These are phyloP conservation scores for Crioceris asparagi DNA, from an alignment of 2,888 invertebrate species.

Conservation along the genomic window DNA sequence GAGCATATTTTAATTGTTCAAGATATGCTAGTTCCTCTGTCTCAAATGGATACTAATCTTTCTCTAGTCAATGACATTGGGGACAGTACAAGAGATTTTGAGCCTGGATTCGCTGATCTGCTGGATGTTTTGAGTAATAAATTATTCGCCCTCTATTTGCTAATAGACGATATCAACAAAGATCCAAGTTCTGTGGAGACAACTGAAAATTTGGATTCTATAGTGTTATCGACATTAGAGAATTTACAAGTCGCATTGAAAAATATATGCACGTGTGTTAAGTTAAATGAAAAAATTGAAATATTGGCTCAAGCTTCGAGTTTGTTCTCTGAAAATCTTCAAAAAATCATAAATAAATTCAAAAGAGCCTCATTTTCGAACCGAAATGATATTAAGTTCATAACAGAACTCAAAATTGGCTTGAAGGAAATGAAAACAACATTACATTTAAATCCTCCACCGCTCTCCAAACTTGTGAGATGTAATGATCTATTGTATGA, in stretches of 20 bases:
- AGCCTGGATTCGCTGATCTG: conserved; percentile 16
- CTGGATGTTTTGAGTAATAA: conserved; percentile 18
- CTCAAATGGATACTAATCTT: conserved; percentile 18
- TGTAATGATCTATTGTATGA: conserved; percentile 12
- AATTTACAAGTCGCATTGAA: conserved; percentile 9
- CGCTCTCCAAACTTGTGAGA: conserved; percentile 7
- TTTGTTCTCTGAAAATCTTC: conserved; percentile 14
- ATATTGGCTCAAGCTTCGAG: conserved; percentile 20
- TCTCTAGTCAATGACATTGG: conserved; percentile 18
- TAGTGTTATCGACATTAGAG: conserved; percentile 13
- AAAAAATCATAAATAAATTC: conserved; percentile 11
- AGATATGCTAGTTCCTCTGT: conserved; percentile 12
- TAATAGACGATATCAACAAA: conserved; percentile 16
- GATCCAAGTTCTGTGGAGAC: conserved; percentile 11
- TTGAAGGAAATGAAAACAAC: conserved; percentile 3
- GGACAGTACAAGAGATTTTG: conserved; percentile 21
- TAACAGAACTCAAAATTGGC: conserved; percentile 11
- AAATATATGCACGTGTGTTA: conserved; percentile 10
- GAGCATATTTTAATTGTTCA: conserved; percentile 12
- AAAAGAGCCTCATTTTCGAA: conserved; percentile 11
- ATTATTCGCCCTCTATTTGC: conserved; percentile 15
- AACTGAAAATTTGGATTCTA: conserved; percentile 12
- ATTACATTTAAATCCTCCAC: conserved; percentile 4
- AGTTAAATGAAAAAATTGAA: conserved; percentile 26
- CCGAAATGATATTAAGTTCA: conserved; percentile 18